Percentiles rank a stretch among this genome's conserved stretches.
Conservation (phyloP, 2,113 vertebrate species). For the Bucco capensis region DNA sequence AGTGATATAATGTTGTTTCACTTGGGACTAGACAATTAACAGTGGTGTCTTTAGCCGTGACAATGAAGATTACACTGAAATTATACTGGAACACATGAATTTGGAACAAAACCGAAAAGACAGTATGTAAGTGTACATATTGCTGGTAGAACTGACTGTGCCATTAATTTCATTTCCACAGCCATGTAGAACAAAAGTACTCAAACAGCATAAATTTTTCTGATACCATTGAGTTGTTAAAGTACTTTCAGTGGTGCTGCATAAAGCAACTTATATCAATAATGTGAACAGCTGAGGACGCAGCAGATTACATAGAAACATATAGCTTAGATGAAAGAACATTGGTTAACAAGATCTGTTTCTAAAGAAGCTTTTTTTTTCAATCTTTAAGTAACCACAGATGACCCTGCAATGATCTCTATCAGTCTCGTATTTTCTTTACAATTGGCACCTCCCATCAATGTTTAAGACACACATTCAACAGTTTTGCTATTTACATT, state of each 20-base stretch:
- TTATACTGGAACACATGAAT: background rate
- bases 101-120: background rate
- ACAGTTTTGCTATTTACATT: background rate
- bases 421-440: background rate
- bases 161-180: background rate
- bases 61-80: background rate
- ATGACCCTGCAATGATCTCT: background rate
- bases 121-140: background rate
- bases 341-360: background rate
- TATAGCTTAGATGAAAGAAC: background rate
- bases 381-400: background rate
- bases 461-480: background rate
- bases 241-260: background rate
- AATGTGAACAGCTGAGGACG: background rate
- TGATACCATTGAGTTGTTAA: background rate
- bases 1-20: background rate
- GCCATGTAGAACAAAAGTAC: background rate
- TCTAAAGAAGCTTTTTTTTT: background rate
- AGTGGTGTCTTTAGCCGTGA: background rate
- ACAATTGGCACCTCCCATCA: background rate
- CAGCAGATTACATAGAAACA: background rate
- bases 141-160: background rate
- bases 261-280: background rate
- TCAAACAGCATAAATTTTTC: background rate
- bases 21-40: background rate